Evolutionary conservation across 2,888 invertebrate species (phyloP).

Genomic region (Drosophila kambysellisi): DNA sequence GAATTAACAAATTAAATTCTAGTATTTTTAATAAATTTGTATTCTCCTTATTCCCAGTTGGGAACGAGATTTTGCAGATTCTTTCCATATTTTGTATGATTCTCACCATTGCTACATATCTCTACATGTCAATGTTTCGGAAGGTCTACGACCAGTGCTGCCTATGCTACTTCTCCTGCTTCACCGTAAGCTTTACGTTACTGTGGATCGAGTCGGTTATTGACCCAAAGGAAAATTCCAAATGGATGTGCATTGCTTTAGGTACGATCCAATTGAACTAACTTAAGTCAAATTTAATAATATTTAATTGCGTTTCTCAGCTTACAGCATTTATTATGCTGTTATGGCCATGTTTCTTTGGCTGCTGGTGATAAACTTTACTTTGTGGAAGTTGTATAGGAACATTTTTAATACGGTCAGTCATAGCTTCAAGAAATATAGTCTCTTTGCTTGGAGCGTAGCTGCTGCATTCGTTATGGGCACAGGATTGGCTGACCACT

Average conservation of each 20-base stretch:
- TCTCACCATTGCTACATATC: conserved; percentile 86
- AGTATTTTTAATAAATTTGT: background rate
- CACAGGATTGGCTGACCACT: conserved; percentile 67
- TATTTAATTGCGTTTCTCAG: conserved; percentile 27
- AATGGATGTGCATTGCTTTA: background rate
- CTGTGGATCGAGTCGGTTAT: background rate
- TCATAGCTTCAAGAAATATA: conserved; percentile 57
- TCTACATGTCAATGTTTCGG: conserved; percentile 20
- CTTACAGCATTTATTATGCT: conserved; percentile 86
- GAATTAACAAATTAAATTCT: too few species aligned
- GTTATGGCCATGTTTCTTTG: conserved; percentile 93
- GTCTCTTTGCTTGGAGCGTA: conserved; percentile 73
- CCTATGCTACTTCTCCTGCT: conserved; percentile 12
- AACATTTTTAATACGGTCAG: background rate
- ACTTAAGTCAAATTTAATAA: background rate
- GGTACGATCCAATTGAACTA: conserved; percentile 1
- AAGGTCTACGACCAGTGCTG: conserved; percentile 9
- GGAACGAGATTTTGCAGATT: background rate
- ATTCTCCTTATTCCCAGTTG: conserved; percentile 54
- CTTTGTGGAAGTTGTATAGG: conserved; percentile 88
- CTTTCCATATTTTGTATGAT: conserved; percentile 90
- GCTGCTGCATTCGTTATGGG: conserved; percentile 55
- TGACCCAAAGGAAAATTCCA: too few species aligned
- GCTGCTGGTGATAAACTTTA: conserved; percentile 93
- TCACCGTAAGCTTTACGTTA: conserved; percentile 9